Conservation (phyloP, 2,888 invertebrate species). For the Hedychridium roseum region DNA sequence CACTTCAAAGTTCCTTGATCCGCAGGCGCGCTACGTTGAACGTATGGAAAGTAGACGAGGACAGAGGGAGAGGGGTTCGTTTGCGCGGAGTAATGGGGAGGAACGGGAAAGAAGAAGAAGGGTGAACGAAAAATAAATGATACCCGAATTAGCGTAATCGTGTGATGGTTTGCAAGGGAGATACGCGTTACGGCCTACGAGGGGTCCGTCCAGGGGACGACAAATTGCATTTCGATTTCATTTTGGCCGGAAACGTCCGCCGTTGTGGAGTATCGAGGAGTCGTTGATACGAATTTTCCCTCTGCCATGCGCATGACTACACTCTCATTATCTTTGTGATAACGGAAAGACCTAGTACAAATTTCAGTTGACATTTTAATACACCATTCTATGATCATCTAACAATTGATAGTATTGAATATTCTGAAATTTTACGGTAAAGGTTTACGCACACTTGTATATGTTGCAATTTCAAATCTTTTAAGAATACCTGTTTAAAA, state of each 20-base stretch:
- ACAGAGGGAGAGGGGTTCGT: slow-evolving; percentile 11
- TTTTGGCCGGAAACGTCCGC: slow-evolving; percentile 50
- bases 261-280: neutral
- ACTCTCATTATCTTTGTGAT: no score
- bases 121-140: slow-evolving; percentile 62
- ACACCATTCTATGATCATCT: no score
- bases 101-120: slow-evolving; percentile 31
- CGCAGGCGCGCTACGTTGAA: slow-evolving; percentile 15
- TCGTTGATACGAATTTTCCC: no score
- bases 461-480: no score
- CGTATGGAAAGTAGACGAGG: slow-evolving; percentile 16
- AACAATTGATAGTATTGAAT: no score
- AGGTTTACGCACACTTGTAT: no score
- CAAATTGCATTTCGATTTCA: slow-evolving; percentile 62
- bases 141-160: slow-evolving; percentile 63
- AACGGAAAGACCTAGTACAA: no score
- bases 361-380: no score
- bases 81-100: slow-evolving; percentile 12
- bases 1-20: slow-evolving; percentile 59
- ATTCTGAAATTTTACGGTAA: no score
- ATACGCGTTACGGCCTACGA: slow-evolving; percentile 37
- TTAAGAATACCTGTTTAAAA: no score
- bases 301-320: no score
- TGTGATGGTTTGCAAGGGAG: slow-evolving; percentile 60
- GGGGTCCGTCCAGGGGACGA: slow-evolving; percentile 46